Percentiles rank a stretch among this genome's conserved stretches.
phyloP scores from a whole-genome alignment of 2,113 vertebrate species.

The Typhlomys cinereus region DNA sequence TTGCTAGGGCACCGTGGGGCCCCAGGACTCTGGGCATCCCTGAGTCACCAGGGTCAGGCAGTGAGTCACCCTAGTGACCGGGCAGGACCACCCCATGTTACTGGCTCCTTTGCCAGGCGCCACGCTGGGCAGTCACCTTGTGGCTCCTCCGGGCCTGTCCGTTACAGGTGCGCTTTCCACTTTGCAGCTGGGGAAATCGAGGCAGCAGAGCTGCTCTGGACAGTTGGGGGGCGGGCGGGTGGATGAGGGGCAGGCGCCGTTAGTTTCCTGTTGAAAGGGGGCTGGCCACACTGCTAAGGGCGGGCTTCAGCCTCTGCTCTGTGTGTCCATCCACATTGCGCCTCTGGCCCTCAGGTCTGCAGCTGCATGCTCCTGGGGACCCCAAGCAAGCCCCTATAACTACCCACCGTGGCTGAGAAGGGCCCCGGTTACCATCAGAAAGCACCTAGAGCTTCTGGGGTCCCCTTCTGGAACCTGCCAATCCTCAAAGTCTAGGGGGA shows the following conservation, averaged over 20 bases:
- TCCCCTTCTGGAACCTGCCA: background rate
- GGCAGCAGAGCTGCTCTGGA: background rate
- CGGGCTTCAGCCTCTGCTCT: too few species aligned
- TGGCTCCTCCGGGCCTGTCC: background rate
- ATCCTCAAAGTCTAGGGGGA: background rate
- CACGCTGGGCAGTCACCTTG: accelerated
- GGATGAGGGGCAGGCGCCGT: background rate
- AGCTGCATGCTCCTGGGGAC: accelerated
- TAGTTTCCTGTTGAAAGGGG: background rate
- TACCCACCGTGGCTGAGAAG: background rate
- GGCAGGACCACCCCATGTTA: accelerated
- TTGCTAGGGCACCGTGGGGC: background rate
- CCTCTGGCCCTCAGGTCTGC: background rate
- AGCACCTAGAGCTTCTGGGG: background rate
- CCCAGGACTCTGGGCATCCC: background rate
- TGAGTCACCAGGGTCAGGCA: background rate
- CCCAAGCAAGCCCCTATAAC: background rate
- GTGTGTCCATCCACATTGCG: background rate
- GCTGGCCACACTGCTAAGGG: accelerated
- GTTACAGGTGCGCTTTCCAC: too few species aligned
- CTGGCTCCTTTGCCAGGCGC: background rate
- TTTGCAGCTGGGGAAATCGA: background rate
- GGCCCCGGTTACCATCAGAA: too few species aligned
- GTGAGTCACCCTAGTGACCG: background rate
- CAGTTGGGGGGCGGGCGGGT: background rate